These are phyloP conservation scores for Xylocopa sonorina DNA, from an alignment of 1,140 invertebrate species.

Conservation along the genomic window DNA sequence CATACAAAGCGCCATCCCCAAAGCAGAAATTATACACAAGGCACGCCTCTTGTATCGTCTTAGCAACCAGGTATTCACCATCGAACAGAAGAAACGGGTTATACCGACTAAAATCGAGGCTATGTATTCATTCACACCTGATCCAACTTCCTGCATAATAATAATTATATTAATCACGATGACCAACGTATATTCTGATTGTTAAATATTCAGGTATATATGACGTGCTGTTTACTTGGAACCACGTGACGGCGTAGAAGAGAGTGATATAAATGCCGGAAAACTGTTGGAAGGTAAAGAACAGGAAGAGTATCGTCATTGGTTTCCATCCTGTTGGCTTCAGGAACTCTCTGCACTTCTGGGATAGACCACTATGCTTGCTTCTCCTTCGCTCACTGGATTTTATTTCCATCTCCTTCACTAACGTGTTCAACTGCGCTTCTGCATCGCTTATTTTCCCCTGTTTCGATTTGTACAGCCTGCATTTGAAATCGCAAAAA, in stretches of 20 bases:
- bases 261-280: conserved; percentile 87
- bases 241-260: conserved; percentile 87
- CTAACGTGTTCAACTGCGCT: conserved; percentile 76
- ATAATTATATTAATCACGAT: neutral
- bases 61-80: conserved; percentile 83
- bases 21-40: conserved; percentile 81
- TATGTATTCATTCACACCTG: conserved; percentile 80
- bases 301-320: conserved; percentile 81
- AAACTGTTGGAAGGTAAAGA: conserved; percentile 85
- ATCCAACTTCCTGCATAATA: conserved; percentile 78
- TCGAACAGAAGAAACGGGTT: conserved; percentile 85
- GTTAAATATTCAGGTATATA: neutral
- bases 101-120: conserved; percentile 85
- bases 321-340: conserved; percentile 85
- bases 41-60: conserved; percentile 81
- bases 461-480: conserved; percentile 68
- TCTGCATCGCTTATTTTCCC: conserved; percentile 67
- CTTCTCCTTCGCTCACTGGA: conserved; percentile 72
- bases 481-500: conserved; percentile 29
- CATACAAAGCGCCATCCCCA: conserved; percentile 83
- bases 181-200: too few relatives aligned
- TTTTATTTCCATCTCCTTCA: conserved; percentile 78
- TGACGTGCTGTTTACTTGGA: conserved; percentile 75
- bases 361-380: conserved; percentile 65
- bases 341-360: conserved; percentile 77